Base-by-base conservation (phyloP, 1,140 invertebrate genomes). In the Lepidurus couesii region DNA sequence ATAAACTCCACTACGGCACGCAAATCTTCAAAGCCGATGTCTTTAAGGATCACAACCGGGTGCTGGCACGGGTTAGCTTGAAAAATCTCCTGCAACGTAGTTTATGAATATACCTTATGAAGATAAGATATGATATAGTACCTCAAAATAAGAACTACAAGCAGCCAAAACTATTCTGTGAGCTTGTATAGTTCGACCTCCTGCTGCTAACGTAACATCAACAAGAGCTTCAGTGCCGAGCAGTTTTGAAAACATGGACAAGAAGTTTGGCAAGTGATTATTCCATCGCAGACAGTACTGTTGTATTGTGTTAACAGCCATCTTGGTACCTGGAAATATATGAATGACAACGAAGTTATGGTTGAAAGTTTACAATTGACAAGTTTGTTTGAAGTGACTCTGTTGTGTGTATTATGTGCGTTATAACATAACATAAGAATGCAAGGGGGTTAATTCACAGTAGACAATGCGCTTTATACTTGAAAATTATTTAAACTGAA, bases 1-100 rank as follows among this genome's bases (percentile, higher is more conserved):
- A 96, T 95, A 84, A 95, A 96, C 82, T 95, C 92, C 5, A 96
- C 92, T 87, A 96, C 92, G 45, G 92, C 93, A 83, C 92, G 92
- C 65, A 96, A 87, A 86, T 96, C 93, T 74, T 89, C 88, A 83
- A 91, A 95, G 83, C 92, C 92, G 3, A 96, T 91, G 87, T 96
- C 94, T 84, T 95, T 95, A 21, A 96, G 85, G 82, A 96, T 94
- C 16, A 96, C 93, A 81, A 96, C 95, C 7, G 94, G 94, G 86
- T 96, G 94, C 82, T 94, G 90, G 82, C 93, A 94, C 13, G 94
- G 94, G 88, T 95, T 95, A 53, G 91, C 88, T 34, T 91, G 91
- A 82, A 94, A 94, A 75, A 94, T 84, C 21, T 91, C 89, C 88
- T 93, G 85, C 77, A 87, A 86, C 80, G 81, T 53, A 80, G 2